Base-by-base conservation (phyloP, 2,888 invertebrate genomes). In the Mimumesa dahlbomi region DNA sequence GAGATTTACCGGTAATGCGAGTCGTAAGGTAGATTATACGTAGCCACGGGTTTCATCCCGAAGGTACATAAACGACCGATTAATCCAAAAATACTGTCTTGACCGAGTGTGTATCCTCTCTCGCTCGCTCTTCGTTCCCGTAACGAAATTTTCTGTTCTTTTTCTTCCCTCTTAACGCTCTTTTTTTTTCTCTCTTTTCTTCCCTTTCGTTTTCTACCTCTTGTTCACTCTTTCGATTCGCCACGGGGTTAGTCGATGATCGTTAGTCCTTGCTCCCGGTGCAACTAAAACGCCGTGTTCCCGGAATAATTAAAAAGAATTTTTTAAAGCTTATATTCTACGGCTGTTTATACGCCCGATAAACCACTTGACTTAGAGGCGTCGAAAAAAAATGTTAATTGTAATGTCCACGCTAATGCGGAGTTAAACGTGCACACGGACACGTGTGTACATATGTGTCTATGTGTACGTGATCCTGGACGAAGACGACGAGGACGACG, bases 21-120 rank as follows among this genome's bases (percentile, higher is more conserved):
- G 82, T 83, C 83, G 84, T 84, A 83, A 85, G 79, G 76, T 83
- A 76, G 63, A 68, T 74, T 70, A 66, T 65, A 62, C 64, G 70
- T 64, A 66, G 67, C 71, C 70, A 74, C 66, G 79, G 72, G n/a
- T 75, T 78, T 73, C 75, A 69, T 68, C 61, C 72, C 48, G 61
- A 63, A 68, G 82, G 77, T 75, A 75, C 83, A 82, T 78, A 81
- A 86, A 86, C 82, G 85, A 79, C 77, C 81, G 84, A 79, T 84
- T 86, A 86, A 86, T 87, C 85, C 82, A 75, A 84, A 85, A 85
- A 85, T 82, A 83, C 82, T 83, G 84, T 84, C 83, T 81, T 75
- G 75, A 54, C 46, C 63, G 59, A 22, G n/a, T n/a, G n/a, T n/a
- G n/a, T n/a, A 40, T 22, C n/a, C n/a, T 21, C 18, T 52, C 22